These are phyloP conservation scores for Bryconaethiops microstoma DNA, from an alignment of 2,797 vertebrate genomes.

Conservation along the genomic window DNA sequence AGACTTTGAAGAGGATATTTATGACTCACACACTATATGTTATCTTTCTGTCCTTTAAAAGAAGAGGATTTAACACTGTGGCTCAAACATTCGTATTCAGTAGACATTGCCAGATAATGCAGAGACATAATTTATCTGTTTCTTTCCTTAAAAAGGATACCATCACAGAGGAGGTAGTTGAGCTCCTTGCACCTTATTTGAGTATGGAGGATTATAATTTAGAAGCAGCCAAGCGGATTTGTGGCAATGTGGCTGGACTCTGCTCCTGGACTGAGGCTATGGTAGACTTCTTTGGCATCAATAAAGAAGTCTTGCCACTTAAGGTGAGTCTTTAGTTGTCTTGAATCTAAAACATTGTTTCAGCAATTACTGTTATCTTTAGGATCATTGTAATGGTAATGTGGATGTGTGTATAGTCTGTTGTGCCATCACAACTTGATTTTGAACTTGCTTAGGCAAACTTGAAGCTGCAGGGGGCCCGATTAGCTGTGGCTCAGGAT, in stretches of 20 bases:
- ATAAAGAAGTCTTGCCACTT: slow-evolving; percentile 86
- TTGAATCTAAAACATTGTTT: not conserved
- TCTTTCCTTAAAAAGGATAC: slow-evolving; percentile 72
- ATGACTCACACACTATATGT: too few relatives aligned
- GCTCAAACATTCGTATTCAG: too few relatives aligned
- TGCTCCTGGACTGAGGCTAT: slow-evolving; percentile 89
- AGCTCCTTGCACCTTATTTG: slow-evolving; percentile 82
- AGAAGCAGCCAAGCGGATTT: slow-evolving; percentile 84
- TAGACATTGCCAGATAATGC: not conserved
- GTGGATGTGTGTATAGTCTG: not conserved
- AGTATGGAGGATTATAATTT: slow-evolving; percentile 87
- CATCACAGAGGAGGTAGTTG: slow-evolving; percentile 86
- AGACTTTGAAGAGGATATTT: too few relatives aligned
- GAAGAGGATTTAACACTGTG: too few relatives aligned
- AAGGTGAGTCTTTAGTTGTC: slow-evolving; percentile 72
- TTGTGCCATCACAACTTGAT: not conserved
- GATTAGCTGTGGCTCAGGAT: slow-evolving; percentile 76
- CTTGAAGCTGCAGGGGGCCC: slow-evolving; percentile 81
- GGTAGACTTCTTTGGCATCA: slow-evolving; percentile 84
- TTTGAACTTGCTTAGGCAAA: slow-evolving; percentile 72
- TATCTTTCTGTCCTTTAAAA: too few relatives aligned
- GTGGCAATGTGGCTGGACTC: slow-evolving; percentile 86
- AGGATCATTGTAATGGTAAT: not conserved
- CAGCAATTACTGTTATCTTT: too few relatives aligned
- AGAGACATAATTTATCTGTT: not conserved